phyloP scores from a whole-genome alignment of 2,888 invertebrate species.

The Halictus quadricinctus region DNA sequence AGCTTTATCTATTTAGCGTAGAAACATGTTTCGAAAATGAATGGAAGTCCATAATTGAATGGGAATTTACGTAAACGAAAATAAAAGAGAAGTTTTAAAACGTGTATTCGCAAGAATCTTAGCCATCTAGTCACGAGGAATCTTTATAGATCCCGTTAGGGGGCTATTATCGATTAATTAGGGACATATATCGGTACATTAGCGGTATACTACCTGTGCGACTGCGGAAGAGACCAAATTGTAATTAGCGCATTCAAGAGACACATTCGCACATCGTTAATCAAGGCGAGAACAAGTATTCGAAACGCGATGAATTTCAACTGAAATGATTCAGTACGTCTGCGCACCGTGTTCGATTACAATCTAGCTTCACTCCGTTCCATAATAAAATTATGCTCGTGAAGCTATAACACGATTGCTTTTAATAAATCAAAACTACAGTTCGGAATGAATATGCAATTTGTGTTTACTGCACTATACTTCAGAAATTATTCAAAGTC shows the following conservation, averaged over 20 bases:
- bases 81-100: not conserved
- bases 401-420: not conserved
- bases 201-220: not conserved
- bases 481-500: not conserved
- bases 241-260: not conserved
- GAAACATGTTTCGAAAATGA: not conserved
- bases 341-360: not conserved
- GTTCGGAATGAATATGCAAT: not conserved
- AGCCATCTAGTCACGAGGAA: not conserved
- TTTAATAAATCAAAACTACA: not conserved
- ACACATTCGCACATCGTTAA: not conserved
- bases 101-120: not conserved
- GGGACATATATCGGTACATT: too few relatives aligned
- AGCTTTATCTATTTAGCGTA: not conserved
- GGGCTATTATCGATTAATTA: not conserved
- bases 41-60: not conserved
- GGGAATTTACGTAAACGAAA: too few relatives aligned
- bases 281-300: not conserved
- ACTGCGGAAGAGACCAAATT: not conserved
- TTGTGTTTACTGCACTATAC: not conserved
- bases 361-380: not conserved
- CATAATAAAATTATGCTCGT: not conserved
- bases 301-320: conserved; percentile 27
- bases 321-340: conserved; percentile 8
- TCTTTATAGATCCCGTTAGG: not conserved